Evolutionary conservation across 2,797 vertebrate species (phyloP), one percentile per base, ranked within the genome.

Genomic region (Babyrousa celebensis): DNA sequence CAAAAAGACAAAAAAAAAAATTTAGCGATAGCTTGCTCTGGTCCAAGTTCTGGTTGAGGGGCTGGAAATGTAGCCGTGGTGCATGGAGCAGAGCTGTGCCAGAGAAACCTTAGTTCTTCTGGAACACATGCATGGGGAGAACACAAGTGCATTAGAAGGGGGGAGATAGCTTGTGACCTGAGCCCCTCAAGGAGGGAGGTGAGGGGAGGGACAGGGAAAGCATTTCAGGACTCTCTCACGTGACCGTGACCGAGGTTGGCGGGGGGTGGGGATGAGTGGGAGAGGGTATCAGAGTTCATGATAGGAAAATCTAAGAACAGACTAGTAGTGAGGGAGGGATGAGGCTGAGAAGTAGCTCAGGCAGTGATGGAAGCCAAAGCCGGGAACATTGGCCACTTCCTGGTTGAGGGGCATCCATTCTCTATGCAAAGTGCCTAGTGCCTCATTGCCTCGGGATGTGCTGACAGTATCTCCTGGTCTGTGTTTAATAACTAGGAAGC

Each of bases 361-460:
- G n/a, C 40, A 4, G 36, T 2, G 2, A n/a, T 1, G 1, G 21
- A 48, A 65, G 15, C 12, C 0, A 4, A 16, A 32, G 11, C 17
- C 4, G 20, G 62, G 21, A 4, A 23, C 4, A 1, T 0, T 2
- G 58, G 36, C 62, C 56, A 0, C 17, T 12, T 3, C 1, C 0
- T 4, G 16, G 18, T 43, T 11, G 17, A 86, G 20, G 62, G 48
- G 5, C 60, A 29, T 67, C 89, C 54, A 5, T 79, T n/a, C 86
- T 89, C 88, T 56, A 36, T 0, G 3, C 48, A 52, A 29, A 36
- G 15, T 14, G 5, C 68, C 67, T 20, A 1, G 2, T 12, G 32
- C 78, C 52, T 36, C 5, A 1, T 32, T 48, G 27, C 56, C 0
- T 11, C 20, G 68, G 70, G 58, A 70, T 6, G 18, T 21, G 63